Evolutionary conservation across 2,113 vertebrate genomes (phyloP), one percentile per base, ranked within the genome.

Genomic region (Sula dactylatra): DNA sequence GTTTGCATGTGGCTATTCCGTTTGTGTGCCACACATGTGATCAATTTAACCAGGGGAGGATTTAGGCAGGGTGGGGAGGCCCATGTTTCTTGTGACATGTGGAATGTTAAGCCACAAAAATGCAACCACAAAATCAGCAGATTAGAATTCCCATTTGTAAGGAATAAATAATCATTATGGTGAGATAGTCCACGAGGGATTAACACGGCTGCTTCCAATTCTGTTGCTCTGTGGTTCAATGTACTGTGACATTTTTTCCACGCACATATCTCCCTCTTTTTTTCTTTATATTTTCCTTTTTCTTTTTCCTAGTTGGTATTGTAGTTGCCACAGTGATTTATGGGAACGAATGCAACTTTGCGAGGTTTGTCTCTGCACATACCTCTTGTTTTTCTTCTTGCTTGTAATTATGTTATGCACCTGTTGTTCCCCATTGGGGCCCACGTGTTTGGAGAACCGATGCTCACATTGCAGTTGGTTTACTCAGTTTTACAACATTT

Each of bases 51-150:
- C 84, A 94, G 83, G 90, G 79, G 86, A 94, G 91, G 86, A 86
- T 96, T 96, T 95, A 91, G 59, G n/a, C 91, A 59, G 94, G 88
- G 95, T 95, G 96, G 94, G 64, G 89, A 94, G 65, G 70, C 88
- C 2, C 40, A 73, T 93, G 86, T 94, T 96, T 96, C 93, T 97
- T 96, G 93, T 96, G 94, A 96, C 96, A 94, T 94, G 94, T 94
- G 95, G 97, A 97, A 97, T 96, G 94, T 93, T 97, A 97, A 94
- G 92, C 94, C 97, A 95, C 94, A 94, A 96, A 96, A 96, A 97
- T 92, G 94, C 89, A 95, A 89, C 95, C 90, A 93, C 97, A 95
- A 96, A 97, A 96, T 95, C 96, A 97, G 94, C 95, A 97, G 96
- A 96, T 96, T 97, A 96, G 92, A 93, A 96, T 96, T 97, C 94